These are phyloP conservation scores for Hemithea aestivaria DNA, from an alignment of 2,888 invertebrate genomes.

Conservation along the genomic window DNA sequence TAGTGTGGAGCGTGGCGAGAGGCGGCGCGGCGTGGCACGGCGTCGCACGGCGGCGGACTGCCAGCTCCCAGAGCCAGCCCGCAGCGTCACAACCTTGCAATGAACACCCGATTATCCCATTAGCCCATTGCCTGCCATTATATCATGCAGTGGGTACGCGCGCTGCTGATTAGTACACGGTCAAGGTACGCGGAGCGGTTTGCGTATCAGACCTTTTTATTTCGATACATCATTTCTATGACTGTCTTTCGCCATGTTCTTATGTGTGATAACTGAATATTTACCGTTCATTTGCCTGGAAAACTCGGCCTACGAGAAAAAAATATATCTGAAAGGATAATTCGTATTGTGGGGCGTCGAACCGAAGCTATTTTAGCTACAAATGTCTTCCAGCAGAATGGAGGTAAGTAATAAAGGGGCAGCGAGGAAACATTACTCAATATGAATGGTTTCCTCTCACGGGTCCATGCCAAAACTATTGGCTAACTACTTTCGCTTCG, in stretches of 20 bases:
- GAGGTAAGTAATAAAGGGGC: constrained; percentile 52
- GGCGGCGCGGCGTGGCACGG: constrained; percentile 49
- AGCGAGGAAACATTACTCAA: constrained; percentile 63
- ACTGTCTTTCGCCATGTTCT: background rate
- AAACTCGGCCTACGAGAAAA: constrained; percentile 16
- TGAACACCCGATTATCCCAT: constrained; percentile 73
- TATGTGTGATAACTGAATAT: constrained; percentile 11
- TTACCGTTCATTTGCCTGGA: constrained; percentile 10
- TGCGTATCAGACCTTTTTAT: constrained; percentile 31
- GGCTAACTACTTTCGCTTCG: constrained; percentile 49
- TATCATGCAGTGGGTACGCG: constrained; percentile 58
- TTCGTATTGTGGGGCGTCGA: constrained; percentile 42
- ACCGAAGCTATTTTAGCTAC: constrained; percentile 46
- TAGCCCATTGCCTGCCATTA: constrained; percentile 68
- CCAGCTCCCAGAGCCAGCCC: background rate
- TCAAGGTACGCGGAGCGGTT: constrained; percentile 55
- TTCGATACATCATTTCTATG: constrained; percentile 22
- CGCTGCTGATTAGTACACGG: constrained; percentile 62
- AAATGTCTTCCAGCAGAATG: constrained; percentile 49
- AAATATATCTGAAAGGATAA: constrained; percentile 35
- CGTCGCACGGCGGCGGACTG: constrained; percentile 47
- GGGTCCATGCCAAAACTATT: constrained; percentile 56
- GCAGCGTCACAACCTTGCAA: constrained; percentile 68
- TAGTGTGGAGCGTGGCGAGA: constrained; percentile 53
- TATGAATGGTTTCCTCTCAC: constrained; percentile 64